Evolutionary conservation across 2,797 vertebrate species (phyloP), one percentile per base, ranked within the genome.

Genomic region (Bradypodion pumilum): DNA sequence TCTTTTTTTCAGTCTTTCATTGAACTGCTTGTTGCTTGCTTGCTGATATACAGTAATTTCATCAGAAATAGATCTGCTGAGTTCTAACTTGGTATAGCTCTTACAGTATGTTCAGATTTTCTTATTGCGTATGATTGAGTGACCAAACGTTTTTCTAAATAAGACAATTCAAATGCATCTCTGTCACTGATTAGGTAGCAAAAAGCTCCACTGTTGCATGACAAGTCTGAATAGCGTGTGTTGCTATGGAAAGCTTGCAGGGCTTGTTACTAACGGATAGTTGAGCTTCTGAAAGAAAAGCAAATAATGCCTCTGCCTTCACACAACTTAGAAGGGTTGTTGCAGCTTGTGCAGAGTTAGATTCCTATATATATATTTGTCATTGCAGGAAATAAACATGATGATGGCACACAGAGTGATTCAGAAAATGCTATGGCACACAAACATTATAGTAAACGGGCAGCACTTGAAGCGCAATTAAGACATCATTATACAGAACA

Each of bases 341-440:
- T 90, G 91, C 78, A 89, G 81, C 82, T 90, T 88, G 27, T 89
- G 62, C 77, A 80, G 59, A 84, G 42, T 69, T 91, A 0, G 40
- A 1, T 84, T 8, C 76, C 65, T 69, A 46, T 52, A 87, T 56
- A 15, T 56, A 4, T 56, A 92, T 86, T 94, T 92, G 72, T 91
- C 10, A 90, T 91, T 84, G 21, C 90, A 99, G 98, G 98, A 88
- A 99, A 98, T 94, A 99, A 99, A 87, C 98, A 99, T 83, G 98
- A 98, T 77, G 98, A 99, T 80, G 98, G 98, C 52, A 99, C 98
- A 4, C 98, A 99, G 79, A 99, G 98, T 42, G 98, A 99, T 93
- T 99, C 98, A 4, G 98, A 99, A 94, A 99, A 99, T 13, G 97
- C 97, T 59, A 91, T 97, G 32, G 97, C 96, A 2, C 96, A 98